Conservation (phyloP, 2,888 invertebrate species). For the Mesorhabditis spiculigera region DNA sequence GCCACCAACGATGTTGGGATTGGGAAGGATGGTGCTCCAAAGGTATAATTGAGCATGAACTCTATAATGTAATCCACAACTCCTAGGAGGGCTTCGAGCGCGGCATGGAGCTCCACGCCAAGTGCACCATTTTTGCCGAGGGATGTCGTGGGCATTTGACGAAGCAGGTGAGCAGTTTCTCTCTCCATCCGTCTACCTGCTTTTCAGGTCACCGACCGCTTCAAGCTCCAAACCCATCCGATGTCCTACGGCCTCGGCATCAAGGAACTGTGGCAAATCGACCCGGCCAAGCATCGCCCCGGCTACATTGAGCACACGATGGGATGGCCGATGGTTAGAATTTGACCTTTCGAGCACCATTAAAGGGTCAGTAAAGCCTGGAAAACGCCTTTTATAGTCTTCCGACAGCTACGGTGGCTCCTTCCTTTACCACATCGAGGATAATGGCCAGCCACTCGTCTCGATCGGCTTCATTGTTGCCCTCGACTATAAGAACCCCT, state of each 20-base stretch:
- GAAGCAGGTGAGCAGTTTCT: constrained; percentile 68
- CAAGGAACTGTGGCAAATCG: constrained; percentile 93
- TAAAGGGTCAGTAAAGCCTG: too few relatives aligned
- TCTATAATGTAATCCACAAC: not conserved
- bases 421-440: constrained; percentile 81
- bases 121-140: constrained; percentile 94
- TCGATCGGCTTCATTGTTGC: constrained; percentile 67
- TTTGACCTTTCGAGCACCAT: not conserved
- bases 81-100: constrained; percentile 72
- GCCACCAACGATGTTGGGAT: constrained; percentile 93
- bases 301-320: constrained; percentile 92
- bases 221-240: constrained; percentile 71
- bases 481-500: not conserved
- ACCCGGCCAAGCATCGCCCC: constrained; percentile 80
- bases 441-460: constrained; percentile 72
- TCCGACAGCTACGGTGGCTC: constrained; percentile 92
- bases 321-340: constrained; percentile 83
- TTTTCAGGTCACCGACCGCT: constrained; percentile 70
- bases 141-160: constrained; percentile 96
- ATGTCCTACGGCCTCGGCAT: constrained; percentile 79
- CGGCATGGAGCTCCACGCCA: constrained; percentile 97
- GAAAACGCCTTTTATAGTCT: constrained; percentile 15
- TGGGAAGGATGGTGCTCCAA: constrained; percentile 93
- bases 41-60: constrained; percentile 60
- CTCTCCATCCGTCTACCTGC: not conserved